A percentile compares a stretch with the other conserved stretches of the same genome.
Evolutionary conservation across 2,888 invertebrate genomes (phyloP).

Genomic region (Lasioglossum leucozonium): DNA sequence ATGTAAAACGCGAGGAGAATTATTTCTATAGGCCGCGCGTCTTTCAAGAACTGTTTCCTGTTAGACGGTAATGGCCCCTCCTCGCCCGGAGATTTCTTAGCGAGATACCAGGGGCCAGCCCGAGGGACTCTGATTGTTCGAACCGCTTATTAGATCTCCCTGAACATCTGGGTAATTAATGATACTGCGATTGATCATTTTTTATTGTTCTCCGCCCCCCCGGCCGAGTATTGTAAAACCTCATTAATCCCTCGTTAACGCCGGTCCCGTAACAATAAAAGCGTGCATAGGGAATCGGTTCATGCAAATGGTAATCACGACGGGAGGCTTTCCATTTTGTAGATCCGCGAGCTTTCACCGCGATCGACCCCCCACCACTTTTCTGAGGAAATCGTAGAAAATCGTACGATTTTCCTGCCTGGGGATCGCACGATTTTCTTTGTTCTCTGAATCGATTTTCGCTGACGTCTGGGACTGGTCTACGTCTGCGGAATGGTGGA

Average conservation of each 20-base stretch:
- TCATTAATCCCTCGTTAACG: conserved; percentile 35
- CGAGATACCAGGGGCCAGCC: conserved; percentile 19
- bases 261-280: conserved; percentile 8
- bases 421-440: not conserved
- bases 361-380: not conserved
- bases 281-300: conserved; percentile 12
- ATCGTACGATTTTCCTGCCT: not conserved
- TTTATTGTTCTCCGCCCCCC: conserved; percentile 23
- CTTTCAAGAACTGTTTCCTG: conserved; percentile 64
- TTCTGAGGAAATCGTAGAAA: not conserved
- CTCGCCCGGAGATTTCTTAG: conserved; percentile 37
- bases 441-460: not conserved
- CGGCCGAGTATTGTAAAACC: conserved; percentile 25
- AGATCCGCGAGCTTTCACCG: conserved; percentile 4
- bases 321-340: not conserved
- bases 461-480: too few species aligned
- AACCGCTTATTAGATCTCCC: conserved; percentile 51
- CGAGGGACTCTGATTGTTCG: conserved; percentile 41
- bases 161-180: conserved; percentile 48
- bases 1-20: conserved; percentile 56
- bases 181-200: conserved; percentile 48
- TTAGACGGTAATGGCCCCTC: conserved; percentile 42
- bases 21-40: conserved; percentile 52
- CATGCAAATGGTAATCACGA: conserved; percentile 7
- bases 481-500: too few species aligned